phyloP scores from a whole-genome alignment of 1,140 invertebrate species.

The Zaprionus lachaisei region DNA sequence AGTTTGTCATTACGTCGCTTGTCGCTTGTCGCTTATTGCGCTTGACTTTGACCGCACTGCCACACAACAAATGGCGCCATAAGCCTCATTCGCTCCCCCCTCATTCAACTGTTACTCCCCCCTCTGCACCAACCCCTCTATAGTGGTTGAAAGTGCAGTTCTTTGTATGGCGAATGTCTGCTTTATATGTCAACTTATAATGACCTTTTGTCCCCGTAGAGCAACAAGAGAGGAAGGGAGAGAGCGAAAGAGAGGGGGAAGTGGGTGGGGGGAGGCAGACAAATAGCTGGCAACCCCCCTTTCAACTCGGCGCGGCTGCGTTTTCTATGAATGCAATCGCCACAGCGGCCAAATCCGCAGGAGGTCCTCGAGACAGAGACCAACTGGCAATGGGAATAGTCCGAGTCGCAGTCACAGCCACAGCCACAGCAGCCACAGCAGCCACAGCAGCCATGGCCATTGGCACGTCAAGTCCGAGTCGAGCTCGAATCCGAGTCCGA shows the following conservation, averaged over 20 bases:
- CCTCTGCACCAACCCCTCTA: not conserved
- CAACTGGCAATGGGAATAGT: constrained; percentile 11
- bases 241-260: not conserved
- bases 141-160: constrained; percentile 19
- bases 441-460: constrained; percentile 5
- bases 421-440: not conserved
- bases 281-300: not conserved
- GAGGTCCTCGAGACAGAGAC: constrained; percentile 50
- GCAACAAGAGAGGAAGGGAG: not conserved
- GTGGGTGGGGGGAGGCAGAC: not conserved
- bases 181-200: constrained; percentile 57
- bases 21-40: not conserved
- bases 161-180: constrained; percentile 19
- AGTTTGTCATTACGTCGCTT: constrained; percentile 15
- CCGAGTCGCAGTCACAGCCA: not conserved
- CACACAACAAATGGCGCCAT: constrained; percentile 15
- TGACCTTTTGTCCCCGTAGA: constrained; percentile 54
- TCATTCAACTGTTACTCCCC: too few species aligned
- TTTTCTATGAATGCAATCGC: constrained; percentile 61
- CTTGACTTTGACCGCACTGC: constrained; percentile 10
- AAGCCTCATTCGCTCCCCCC: too few species aligned
- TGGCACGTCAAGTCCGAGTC: constrained; percentile 13
- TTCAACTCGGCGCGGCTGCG: constrained; percentile 35
- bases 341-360: constrained; percentile 51
- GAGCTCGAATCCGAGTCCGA: not conserved